Conservation (phyloP, 1,140 invertebrate species). For the Asobara japonica region DNA sequence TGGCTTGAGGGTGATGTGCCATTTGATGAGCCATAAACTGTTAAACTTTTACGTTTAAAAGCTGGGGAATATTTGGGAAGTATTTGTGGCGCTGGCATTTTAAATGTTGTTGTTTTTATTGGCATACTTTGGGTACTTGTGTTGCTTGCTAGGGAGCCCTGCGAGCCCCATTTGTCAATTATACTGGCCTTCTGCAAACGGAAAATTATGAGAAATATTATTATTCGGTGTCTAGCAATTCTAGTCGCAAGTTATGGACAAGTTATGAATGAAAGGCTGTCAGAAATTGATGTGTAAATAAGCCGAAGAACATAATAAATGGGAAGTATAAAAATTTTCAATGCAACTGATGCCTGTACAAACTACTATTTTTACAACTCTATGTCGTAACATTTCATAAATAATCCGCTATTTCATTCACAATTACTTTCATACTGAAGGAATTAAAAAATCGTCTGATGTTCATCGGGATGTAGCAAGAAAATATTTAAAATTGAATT, state of each 20-base stretch:
- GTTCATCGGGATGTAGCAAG: no score
- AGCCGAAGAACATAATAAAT: neutral
- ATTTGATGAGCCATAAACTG: conserved; percentile 70
- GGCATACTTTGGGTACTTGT: conserved; percentile 50
- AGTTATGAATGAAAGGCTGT: no score
- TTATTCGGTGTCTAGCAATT: neutral
- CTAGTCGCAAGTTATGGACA: neutral
- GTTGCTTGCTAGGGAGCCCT: conserved; percentile 57
- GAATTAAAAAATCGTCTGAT: neutral
- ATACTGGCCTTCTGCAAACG: conserved; percentile 47
- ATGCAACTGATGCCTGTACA: neutral
- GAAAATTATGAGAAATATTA: conserved; percentile 2
- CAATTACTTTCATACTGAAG: neutral
- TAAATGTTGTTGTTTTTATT: conserved; percentile 53
- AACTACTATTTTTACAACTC: neutral
- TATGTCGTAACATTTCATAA: neutral
- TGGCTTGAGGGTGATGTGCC: conserved; percentile 59
- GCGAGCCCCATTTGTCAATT: conserved; percentile 61
- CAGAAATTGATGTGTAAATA: neutral
- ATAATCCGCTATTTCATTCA: neutral
- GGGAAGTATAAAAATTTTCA: neutral
- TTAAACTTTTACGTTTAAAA: conserved; percentile 80
- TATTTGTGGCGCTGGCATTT: conserved; percentile 61
- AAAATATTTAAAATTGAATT: neutral
- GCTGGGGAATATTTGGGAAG: conserved; percentile 85